Conservation (phyloP, 2,113 vertebrate genomes). For the Antennarius striatus region DNA sequence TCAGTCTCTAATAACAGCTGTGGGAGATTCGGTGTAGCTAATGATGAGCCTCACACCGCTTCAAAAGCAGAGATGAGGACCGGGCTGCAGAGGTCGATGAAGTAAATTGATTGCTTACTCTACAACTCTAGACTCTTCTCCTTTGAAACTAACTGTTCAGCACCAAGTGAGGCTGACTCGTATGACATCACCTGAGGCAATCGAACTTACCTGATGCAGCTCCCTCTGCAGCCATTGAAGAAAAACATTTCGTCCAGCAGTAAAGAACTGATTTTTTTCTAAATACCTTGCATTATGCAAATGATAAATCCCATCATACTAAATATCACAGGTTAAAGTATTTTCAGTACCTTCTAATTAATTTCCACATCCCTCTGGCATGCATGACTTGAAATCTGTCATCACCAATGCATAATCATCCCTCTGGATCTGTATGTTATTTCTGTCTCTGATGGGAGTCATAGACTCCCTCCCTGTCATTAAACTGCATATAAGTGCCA, state of each 20-base stretch:
- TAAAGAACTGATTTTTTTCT: constrained; percentile 3
- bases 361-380: constrained; percentile 45
- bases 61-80: too few species aligned
- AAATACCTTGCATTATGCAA: constrained; percentile 21
- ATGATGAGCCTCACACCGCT: too few species aligned
- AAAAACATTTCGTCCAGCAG: too few species aligned
- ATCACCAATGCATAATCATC: constrained; percentile 64
- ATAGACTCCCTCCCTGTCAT: constrained; percentile 73
- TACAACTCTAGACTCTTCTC: too few species aligned
- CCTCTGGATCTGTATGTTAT: constrained; percentile 60
- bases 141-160: too few species aligned
- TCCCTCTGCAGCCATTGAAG: neutral
- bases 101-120: too few species aligned
- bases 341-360: constrained; percentile 54
- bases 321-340: constrained; percentile 43
- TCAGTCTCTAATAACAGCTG: too few species aligned
- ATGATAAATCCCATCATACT: constrained; percentile 15
- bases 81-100: too few species aligned
- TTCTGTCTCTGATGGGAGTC: constrained; percentile 66
- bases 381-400: constrained; percentile 43
- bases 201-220: neutral
- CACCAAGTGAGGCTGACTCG: neutral
- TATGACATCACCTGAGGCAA: neutral
- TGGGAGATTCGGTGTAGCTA: too few species aligned
- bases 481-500: constrained; percentile 70